Evolutionary conservation across 2,113 vertebrate species (phyloP).

Genomic region (Mesocricetus auratus): DNA sequence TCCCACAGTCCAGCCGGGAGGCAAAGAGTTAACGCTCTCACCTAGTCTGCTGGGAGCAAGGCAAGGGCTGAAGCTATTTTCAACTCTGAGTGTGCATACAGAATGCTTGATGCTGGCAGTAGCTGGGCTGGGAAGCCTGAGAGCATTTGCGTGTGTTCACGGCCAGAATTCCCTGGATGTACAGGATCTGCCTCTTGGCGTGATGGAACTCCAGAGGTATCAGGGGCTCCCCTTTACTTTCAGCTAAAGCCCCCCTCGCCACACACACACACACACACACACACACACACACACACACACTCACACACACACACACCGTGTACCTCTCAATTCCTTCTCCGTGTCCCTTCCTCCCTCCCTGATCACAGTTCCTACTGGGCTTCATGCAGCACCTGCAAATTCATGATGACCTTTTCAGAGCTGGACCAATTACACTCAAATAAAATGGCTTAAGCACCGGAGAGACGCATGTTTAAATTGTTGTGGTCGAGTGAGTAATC

Average conservation of each 20-base stretch:
- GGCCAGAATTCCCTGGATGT: rapidly evolving
- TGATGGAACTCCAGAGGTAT: neutral
- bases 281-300: neutral
- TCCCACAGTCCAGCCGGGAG: constrained; percentile 32
- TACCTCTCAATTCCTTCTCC: neutral
- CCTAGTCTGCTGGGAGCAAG: constrained; percentile 51
- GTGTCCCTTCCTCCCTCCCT: too few relatives aligned
- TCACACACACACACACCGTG: neutral
- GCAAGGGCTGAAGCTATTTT: constrained; percentile 52
- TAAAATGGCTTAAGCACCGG: constrained; percentile 10
- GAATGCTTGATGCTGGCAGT: constrained; percentile 57
- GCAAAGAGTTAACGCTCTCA: constrained; percentile 74
- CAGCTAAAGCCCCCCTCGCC: neutral
- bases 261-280: neutral
- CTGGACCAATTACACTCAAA: constrained; percentile 43
- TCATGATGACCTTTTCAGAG: constrained; percentile 66
- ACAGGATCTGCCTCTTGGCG: neutral
- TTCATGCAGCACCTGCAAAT: neutral
- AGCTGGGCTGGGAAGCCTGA: neutral
- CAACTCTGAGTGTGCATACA: neutral
- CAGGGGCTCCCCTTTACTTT: neutral
- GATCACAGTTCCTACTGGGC: neutral
- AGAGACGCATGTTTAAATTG: neutral
- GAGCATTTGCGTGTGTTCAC: neutral
- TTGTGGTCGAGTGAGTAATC: neutral